Conservation (phyloP, 2,113 vertebrate species). For the Anguilla rostrata region DNA sequence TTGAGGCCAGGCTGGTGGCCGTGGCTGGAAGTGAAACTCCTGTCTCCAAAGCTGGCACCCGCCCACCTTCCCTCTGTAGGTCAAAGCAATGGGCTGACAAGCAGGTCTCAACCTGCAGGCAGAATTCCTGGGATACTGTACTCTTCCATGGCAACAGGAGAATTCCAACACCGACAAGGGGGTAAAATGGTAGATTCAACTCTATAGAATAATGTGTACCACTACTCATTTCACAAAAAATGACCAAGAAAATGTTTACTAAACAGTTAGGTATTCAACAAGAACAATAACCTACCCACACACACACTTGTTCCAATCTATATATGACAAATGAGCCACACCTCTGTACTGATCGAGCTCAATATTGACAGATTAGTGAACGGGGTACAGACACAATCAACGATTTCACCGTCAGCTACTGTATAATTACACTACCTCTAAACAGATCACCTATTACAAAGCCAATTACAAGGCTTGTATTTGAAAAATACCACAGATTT, state of each 20-base stretch:
- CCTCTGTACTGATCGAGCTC: neutral
- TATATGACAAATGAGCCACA: neutral
- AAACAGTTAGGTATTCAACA: no score
- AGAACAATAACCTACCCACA: neutral
- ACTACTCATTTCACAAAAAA: no score
- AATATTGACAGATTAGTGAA: neutral
- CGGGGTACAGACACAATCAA: neutral
- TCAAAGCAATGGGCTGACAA: neutral
- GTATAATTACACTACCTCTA: neutral
- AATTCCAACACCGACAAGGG: neutral
- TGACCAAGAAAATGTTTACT: no score
- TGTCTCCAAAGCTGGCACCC: neutral
- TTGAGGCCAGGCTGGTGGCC: neutral
- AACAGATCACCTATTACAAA: neutral
- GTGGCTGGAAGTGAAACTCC: slow-evolving; percentile 2
- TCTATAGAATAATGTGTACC: neutral
- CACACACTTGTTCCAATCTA: neutral
- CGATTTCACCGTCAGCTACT: neutral
- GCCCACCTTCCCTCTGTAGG: neutral
- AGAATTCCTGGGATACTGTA: slow-evolving; percentile 37
- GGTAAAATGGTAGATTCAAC: neutral
- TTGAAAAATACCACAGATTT: neutral
- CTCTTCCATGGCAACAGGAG: slow-evolving; percentile 16
- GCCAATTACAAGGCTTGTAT: neutral
- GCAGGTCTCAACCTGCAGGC: slow-evolving; percentile 46